These are phyloP conservation scores for Limnephilus rhombicus DNA, from an alignment of 2,888 invertebrate genomes.

Conservation along the genomic window DNA sequence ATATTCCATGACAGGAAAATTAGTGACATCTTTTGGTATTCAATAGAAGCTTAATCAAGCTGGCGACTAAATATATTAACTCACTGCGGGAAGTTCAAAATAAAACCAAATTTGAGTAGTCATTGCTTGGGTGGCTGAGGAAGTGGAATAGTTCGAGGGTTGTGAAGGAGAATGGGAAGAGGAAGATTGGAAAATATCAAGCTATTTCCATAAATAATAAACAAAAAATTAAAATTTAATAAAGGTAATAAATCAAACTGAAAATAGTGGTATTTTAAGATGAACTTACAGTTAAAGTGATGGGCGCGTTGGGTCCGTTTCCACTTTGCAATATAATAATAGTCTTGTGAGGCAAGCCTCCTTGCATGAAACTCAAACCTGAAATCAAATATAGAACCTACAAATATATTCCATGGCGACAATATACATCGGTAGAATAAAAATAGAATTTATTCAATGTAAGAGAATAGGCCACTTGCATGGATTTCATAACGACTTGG, in stretches of 20 bases:
- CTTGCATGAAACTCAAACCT: constrained; percentile 74
- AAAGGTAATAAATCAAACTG: background rate
- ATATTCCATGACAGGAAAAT: no score
- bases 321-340: constrained; percentile 77
- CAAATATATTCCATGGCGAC: background rate
- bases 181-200: background rate
- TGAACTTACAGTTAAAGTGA: constrained; percentile 74
- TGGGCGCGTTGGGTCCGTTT: constrained; percentile 73
- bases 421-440: no score
- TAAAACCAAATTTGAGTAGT: no score
- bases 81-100: no score
- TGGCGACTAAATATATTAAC: no score
- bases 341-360: constrained; percentile 74
- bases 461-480: no score
- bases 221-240: background rate
- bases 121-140: no score
- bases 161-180: background rate
- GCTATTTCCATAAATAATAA: background rate
- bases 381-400: background rate
- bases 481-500: no score
- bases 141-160: background rate
- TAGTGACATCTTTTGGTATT: no score
- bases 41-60: no score
- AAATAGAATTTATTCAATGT: no score
- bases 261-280: background rate